Evolutionary conservation across 2,888 invertebrate species (phyloP).

Genomic region (Calliphora vomitoria): DNA sequence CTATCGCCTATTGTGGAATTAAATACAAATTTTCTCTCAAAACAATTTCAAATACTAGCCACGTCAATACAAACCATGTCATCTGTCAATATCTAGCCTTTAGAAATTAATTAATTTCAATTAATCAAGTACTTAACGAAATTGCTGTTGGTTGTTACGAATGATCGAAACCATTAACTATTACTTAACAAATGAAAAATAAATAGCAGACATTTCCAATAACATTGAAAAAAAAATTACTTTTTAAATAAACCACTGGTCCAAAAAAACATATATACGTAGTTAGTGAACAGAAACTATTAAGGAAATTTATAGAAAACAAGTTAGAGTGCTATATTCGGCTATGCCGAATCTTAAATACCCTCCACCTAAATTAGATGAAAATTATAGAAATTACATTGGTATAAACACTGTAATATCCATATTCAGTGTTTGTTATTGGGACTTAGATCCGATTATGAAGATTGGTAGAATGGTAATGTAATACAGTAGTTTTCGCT

Average conservation of each 20-base stretch:
- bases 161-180: neutral
- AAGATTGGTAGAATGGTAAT: no score
- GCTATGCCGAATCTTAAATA: no score
- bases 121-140: conserved; percentile 7
- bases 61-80: neutral
- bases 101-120: conserved; percentile 4
- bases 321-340: no score
- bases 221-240: neutral
- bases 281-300: neutral
- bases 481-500: no score
- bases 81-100: conserved; percentile 1
- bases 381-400: no score
- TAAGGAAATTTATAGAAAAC: neutral
- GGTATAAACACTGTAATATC: no score
- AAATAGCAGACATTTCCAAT: neutral
- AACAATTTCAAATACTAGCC: neutral
- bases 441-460: no score
- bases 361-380: no score
- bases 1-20: neutral
- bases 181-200: neutral
- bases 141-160: neutral
- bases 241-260: neutral
- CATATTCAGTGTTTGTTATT: no score
- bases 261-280: neutral
- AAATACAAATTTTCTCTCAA: neutral